Conservation (phyloP, 2,888 invertebrate genomes). For the Cosmia trapezina region DNA sequence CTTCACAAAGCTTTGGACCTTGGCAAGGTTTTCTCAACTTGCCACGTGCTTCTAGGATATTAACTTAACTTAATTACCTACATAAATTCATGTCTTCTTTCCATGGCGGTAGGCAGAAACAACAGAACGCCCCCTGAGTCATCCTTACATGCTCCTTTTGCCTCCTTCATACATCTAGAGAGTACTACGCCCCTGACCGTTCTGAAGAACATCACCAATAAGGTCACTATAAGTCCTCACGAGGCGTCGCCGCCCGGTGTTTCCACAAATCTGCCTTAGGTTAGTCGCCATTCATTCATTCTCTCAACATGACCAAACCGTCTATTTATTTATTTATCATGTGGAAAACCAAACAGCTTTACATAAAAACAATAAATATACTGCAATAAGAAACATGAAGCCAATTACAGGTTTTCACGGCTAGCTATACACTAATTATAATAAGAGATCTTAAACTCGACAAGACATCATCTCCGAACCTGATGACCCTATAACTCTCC, state of each 20-base stretch:
- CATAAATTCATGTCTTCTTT: not conserved
- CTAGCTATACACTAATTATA: too few species aligned
- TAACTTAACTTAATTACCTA: not conserved
- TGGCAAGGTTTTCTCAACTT: not conserved
- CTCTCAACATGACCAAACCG: too few species aligned
- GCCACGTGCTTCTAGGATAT: not conserved
- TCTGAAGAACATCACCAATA: not conserved
- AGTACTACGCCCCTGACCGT: not conserved
- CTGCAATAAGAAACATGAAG: too few species aligned
- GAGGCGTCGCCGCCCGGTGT: not conserved
- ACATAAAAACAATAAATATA: too few species aligned
- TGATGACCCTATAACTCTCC: too few species aligned
- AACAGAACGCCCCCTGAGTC: not conserved
- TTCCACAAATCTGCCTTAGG: too few species aligned
- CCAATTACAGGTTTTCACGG: too few species aligned
- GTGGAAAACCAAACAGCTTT: too few species aligned
- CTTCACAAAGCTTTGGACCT: not conserved
- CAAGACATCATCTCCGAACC: too few species aligned
- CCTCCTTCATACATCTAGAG: not conserved
- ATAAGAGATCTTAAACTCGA: too few species aligned
- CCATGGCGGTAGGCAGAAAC: not conserved
- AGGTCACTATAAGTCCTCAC: not conserved
- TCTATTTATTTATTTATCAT: too few species aligned
- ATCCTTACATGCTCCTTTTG: not conserved
- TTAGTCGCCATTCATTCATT: too few species aligned